These are phyloP conservation scores for Aphis gossypii DNA, from an alignment of 1,140 invertebrate genomes.

Conservation along the genomic window DNA sequence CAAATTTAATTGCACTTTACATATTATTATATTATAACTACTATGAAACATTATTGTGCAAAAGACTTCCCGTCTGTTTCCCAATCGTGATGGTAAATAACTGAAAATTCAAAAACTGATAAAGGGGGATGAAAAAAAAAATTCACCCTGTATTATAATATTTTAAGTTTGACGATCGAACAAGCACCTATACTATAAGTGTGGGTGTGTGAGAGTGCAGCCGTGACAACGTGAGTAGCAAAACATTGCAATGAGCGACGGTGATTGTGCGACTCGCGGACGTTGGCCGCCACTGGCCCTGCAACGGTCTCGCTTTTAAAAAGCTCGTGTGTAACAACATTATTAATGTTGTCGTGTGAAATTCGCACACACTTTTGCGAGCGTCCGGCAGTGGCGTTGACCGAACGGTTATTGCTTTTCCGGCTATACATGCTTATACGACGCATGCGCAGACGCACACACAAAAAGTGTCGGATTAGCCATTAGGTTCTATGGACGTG, in stretches of 20 bases:
- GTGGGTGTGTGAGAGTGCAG: not conserved
- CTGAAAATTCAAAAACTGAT: not conserved
- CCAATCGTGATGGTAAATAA: not conserved
- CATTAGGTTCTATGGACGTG: no score
- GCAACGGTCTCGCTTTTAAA: not conserved
- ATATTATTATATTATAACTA: no score
- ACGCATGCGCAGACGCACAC: not conserved
- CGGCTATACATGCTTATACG: not conserved
- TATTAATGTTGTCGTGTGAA: conserved; percentile 26
- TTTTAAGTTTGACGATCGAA: not conserved
- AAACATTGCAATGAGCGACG: not conserved
- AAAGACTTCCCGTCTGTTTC: no score
- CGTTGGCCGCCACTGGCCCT: not conserved
- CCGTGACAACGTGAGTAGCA: conserved; percentile 22
- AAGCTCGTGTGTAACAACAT: not conserved
- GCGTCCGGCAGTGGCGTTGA: not conserved
- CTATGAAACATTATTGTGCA: not conserved
- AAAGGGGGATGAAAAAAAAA: not conserved
- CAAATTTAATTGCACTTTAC: no score
- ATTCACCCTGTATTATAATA: not conserved
- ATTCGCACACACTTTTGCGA: not conserved
- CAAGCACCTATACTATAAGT: not conserved
- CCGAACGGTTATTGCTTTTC: not conserved
- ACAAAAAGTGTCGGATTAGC: no score
- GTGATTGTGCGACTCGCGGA: not conserved